phyloP scores from a whole-genome alignment of 2,797 vertebrate genomes.

The Loris lydekkerianus region DNA sequence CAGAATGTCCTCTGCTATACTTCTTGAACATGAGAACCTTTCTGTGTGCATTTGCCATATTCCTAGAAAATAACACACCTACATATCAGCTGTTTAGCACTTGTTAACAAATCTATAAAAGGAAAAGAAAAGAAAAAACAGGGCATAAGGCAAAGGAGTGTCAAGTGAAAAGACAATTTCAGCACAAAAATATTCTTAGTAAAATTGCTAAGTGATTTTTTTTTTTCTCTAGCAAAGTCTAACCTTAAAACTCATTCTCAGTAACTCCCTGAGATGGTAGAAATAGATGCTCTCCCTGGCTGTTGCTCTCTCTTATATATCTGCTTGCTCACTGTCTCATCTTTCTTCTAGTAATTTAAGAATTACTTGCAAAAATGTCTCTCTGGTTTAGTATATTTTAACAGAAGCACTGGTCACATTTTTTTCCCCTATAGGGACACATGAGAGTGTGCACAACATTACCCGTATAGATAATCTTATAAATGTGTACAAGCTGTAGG shows the following conservation, averaged over 20 bases:
- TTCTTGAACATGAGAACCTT: not conserved
- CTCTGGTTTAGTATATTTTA: not conserved
- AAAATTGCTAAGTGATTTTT: not conserved
- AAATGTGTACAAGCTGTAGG: not conserved
- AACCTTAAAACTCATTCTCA: not conserved
- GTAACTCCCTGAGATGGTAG: not conserved
- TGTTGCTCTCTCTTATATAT: not conserved
- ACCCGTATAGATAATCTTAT: not conserved
- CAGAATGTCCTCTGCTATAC: not conserved
- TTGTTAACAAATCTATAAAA: not conserved
- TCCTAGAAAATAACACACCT: not conserved
- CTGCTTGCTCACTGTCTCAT: not conserved
- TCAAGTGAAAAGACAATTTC: slow-evolving; percentile 5
- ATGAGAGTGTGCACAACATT: not conserved
- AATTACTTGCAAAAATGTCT: not conserved
- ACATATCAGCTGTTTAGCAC: not conserved
- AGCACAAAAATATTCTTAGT: slow-evolving; percentile 22
- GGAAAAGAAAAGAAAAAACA: not conserved
- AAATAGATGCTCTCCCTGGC: not conserved
- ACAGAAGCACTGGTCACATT: not conserved
- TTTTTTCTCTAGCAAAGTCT: not conserved
- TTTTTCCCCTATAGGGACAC: not conserved
- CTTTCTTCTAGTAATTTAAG: not conserved
- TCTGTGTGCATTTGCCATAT: not conserved
- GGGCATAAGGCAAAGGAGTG: not conserved